These are phyloP conservation scores for Hirundichthys speculiger DNA, from an alignment of 2,113 vertebrate species.

Conservation along the genomic window DNA sequence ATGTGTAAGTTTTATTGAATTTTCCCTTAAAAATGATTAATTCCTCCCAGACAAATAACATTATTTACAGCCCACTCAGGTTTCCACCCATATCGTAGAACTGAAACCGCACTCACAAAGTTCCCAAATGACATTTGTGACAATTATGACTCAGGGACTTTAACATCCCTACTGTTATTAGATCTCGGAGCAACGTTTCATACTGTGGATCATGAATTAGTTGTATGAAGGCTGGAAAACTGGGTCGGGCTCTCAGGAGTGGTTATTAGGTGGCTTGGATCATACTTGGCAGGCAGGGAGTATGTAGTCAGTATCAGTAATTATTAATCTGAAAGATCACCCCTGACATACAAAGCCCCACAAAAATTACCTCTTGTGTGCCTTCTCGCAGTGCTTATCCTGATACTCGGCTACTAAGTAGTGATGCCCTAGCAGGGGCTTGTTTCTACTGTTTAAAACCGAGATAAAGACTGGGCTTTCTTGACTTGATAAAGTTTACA, in stretches of 20 bases:
- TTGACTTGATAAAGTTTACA: too few relatives aligned
- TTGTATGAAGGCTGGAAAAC: neutral
- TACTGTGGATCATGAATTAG: neutral
- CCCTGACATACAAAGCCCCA: neutral
- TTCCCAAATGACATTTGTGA: neutral
- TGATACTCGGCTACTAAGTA: neutral
- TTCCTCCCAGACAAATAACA: neutral
- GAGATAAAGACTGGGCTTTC: too few relatives aligned
- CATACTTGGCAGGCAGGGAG: neutral
- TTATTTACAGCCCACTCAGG: too few relatives aligned
- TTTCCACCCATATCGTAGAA: too few relatives aligned
- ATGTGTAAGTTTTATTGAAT: neutral
- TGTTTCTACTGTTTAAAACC: neutral
- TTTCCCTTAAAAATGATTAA: neutral
- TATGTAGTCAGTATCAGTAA: neutral
- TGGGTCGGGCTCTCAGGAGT: conserved; percentile 6
- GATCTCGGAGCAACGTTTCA: neutral
- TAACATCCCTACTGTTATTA: neutral
- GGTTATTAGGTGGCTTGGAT: neutral
- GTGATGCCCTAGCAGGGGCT: neutral
- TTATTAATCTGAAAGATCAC: neutral
- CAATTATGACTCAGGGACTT: neutral
- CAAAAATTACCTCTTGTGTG: neutral
- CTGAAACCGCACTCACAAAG: neutral
- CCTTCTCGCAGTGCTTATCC: neutral